A percentile compares a stretch with the other conserved stretches of the same genome.
Conservation (phyloP, 2,888 invertebrate genomes). For the Spialia ferax region DNA sequence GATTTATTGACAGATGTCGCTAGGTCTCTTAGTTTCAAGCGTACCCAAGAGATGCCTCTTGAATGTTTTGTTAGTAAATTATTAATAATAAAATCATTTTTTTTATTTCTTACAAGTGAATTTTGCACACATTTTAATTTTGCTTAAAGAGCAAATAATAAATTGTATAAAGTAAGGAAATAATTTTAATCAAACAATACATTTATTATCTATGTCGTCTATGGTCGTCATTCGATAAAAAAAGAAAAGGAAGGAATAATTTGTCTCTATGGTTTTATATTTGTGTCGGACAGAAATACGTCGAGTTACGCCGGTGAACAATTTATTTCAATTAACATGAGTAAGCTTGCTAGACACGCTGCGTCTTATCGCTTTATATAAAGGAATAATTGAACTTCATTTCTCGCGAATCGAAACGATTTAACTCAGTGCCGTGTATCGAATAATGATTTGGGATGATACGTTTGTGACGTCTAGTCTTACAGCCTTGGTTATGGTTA, state of each 20-base stretch:
- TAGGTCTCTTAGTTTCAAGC: too few species aligned
- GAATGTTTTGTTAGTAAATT: neutral
- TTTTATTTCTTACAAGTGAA: neutral
- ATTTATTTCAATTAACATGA: conserved; percentile 83
- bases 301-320: conserved; percentile 78
- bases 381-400: conserved; percentile 64
- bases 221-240: conserved; percentile 12
- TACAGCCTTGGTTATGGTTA: conserved; percentile 86
- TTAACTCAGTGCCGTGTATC: conserved; percentile 66
- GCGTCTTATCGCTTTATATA: conserved; percentile 69
- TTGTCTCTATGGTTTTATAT: conserved; percentile 70
- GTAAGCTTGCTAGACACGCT: conserved; percentile 70
- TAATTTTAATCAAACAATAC: neutral
- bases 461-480: conserved; percentile 83
- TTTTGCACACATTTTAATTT: neutral
- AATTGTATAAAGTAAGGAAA: neutral
- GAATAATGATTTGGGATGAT: conserved; percentile 83
- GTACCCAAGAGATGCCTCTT: neutral
- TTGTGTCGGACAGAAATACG: conserved; percentile 80
- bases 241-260: conserved; percentile 17
- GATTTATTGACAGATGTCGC: too few species aligned
- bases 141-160: neutral
- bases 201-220: conserved; percentile 24
- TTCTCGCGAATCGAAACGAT: conserved; percentile 58
- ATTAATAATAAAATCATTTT: neutral